Percentiles rank a stretch among this genome's conserved stretches.
phyloP scores from a whole-genome alignment of 2,113 vertebrate genomes.

The Pterocles orientalis region DNA sequence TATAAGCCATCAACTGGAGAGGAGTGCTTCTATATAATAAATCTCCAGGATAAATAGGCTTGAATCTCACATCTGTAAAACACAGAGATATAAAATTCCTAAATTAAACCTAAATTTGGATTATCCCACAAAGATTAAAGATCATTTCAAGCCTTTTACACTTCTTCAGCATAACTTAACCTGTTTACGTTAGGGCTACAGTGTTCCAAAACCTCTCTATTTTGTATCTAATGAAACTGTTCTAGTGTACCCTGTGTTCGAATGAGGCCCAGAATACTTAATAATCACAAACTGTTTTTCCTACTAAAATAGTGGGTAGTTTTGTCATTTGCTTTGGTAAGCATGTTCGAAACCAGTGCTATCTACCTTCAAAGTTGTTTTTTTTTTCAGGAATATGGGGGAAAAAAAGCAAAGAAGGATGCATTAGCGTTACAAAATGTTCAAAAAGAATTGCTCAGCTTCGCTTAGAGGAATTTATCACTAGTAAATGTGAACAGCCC shows the following conservation, averaged over 20 bases:
- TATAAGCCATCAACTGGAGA: not conserved
- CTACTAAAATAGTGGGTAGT: not conserved
- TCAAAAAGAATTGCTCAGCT: not conserved
- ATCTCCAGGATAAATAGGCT: not conserved
- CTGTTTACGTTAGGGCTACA: not conserved
- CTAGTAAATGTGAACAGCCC: not conserved
- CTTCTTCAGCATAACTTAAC: not conserved
- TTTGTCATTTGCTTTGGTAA: not conserved
- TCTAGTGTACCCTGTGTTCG: not conserved
- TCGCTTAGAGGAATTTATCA: not conserved
- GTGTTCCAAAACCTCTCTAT: not conserved
- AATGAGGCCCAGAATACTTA: not conserved
- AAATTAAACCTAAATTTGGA: not conserved
- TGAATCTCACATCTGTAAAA: not conserved
- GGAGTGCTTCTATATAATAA: not conserved
- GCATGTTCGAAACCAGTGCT: not conserved
- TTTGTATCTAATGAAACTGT: not conserved
- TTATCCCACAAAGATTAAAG: not conserved
- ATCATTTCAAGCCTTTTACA: not conserved
- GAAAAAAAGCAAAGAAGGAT: not conserved
- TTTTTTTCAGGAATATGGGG: not conserved
- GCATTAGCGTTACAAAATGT: not conserved
- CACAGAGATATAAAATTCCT: not conserved
- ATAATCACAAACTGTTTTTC: not conserved
- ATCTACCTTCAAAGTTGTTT: not conserved